Conservation (phyloP, 1,140 invertebrate genomes). For the Sesamia nonagrioides region DNA sequence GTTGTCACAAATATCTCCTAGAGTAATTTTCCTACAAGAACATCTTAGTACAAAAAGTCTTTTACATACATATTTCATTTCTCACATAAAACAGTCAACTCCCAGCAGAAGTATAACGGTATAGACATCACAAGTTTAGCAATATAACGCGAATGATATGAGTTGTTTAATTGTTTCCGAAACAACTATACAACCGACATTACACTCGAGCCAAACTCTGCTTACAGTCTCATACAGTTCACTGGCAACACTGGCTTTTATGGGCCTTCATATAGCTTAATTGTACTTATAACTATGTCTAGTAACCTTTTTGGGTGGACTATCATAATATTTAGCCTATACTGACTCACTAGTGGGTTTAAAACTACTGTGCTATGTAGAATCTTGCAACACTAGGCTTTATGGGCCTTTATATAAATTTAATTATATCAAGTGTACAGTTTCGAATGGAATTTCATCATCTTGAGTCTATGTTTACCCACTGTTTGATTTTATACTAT, state of each 20-base stretch:
- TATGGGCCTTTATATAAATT: too few relatives aligned
- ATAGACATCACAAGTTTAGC: slow-evolving; percentile 32
- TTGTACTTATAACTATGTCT: slow-evolving; percentile 10
- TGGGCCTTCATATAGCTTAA: slow-evolving; percentile 7
- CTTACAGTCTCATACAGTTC: slow-evolving; percentile 9
- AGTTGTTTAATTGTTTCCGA: slow-evolving; percentile 37
- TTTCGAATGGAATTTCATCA: too few relatives aligned
- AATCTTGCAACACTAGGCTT: too few relatives aligned
- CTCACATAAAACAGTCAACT: neutral
- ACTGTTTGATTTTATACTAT: too few relatives aligned
- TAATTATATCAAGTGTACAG: too few relatives aligned
- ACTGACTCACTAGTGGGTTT: neutral
- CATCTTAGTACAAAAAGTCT: neutral
- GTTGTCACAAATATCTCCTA: too few relatives aligned
- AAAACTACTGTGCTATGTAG: neutral
- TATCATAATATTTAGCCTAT: neutral
- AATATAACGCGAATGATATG: slow-evolving; percentile 36
- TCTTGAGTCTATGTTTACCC: too few relatives aligned
- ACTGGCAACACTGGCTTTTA: slow-evolving; percentile 27
- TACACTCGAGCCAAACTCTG: slow-evolving; percentile 27
- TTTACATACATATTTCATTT: neutral
- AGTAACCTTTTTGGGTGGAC: slow-evolving; percentile 4
- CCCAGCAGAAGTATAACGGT: slow-evolving; percentile 16
- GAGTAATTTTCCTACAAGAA: neutral
- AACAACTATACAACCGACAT: slow-evolving; percentile 28